Conservation (phyloP, 2,888 invertebrate genomes). For the Dermolepida albohirtum region DNA sequence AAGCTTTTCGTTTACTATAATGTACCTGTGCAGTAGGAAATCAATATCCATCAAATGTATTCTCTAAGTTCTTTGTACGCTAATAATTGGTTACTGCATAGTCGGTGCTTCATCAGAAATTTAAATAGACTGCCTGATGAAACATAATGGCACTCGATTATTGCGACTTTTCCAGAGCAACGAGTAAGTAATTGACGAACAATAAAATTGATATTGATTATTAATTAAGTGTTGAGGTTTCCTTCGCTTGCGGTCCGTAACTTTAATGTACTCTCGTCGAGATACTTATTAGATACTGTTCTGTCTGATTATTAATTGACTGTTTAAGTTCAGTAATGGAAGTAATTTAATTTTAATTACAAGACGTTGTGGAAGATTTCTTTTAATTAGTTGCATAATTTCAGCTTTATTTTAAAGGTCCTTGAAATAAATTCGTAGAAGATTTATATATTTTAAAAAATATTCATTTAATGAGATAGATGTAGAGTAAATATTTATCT, state of each 20-base stretch:
- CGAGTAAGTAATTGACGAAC: constrained; percentile 27
- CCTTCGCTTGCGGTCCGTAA: constrained; percentile 4
- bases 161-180: constrained; percentile 21
- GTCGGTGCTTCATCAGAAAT: constrained; percentile 15
- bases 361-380: constrained; percentile 14
- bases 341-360: constrained; percentile 25
- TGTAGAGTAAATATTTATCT: too few species aligned
- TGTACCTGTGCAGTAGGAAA: neutral
- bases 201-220: constrained; percentile 30
- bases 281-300: constrained; percentile 10
- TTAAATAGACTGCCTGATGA: constrained; percentile 25
- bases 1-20: too few species aligned
- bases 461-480: too few species aligned
- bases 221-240: constrained; percentile 16
- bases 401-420: neutral
- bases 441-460: too few species aligned
- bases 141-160: constrained; percentile 19
- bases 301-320: constrained; percentile 22
- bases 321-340: constrained; percentile 18
- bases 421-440: too few species aligned
- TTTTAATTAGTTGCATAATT: neutral
- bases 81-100: constrained; percentile 14
- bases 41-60: constrained; percentile 11
- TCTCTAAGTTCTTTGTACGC: neutral
- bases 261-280: constrained; percentile 4